Evolutionary conservation across 2,888 invertebrate species (phyloP), one percentile per base, ranked within the genome.

Genomic region (Psylliodes chrysocephalus): DNA sequence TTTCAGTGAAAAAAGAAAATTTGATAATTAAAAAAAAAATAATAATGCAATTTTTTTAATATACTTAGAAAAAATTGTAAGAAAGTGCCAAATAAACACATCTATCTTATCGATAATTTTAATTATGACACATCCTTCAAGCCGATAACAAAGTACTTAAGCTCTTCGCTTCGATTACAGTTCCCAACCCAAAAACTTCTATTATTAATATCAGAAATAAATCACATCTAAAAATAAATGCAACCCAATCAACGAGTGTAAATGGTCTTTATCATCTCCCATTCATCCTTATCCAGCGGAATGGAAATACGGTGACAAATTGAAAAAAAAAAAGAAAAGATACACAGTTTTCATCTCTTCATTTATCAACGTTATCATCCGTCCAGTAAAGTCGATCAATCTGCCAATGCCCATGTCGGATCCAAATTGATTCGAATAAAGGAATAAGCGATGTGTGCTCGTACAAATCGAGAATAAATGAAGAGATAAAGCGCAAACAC

Each of bases 151-250:
- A 17, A 40, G n/a, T n/a, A n/a, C n/a, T n/a, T n/a, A 40, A 7
- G 14, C 12, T 15, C 17, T 7, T 17, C 14, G 6, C 40, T n/a
- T 40, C 40, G 14, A 22, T 25, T 19, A 12, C 1, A 22, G 19
- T 25, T 14, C 14, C 22, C 5, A 46, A 12, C 8, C n/a, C 5
- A 19, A 25, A 46, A 46, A 22, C n/a, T 10, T 5, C 22, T 25
- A 25, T 46, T 46, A 46, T 46, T 46, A 46, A 46, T 46, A 22
- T 46, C 22, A n/a, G 10, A 46, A 22, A 46, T 46, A 46, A 46
- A 46, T 46, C 46, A n/a, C 8, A 19, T 46, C n/a, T n/a, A n/a
- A 8, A 46, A 46, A 46, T 22, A 46, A n/a, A 46, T 12, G 8
- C 46, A 25, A 15, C 14, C 46, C 46, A 10, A 46, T 46, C 25